These are phyloP conservation scores for Pollenia amentaria DNA, from an alignment of 2,888 invertebrate species.

Conservation along the genomic window DNA sequence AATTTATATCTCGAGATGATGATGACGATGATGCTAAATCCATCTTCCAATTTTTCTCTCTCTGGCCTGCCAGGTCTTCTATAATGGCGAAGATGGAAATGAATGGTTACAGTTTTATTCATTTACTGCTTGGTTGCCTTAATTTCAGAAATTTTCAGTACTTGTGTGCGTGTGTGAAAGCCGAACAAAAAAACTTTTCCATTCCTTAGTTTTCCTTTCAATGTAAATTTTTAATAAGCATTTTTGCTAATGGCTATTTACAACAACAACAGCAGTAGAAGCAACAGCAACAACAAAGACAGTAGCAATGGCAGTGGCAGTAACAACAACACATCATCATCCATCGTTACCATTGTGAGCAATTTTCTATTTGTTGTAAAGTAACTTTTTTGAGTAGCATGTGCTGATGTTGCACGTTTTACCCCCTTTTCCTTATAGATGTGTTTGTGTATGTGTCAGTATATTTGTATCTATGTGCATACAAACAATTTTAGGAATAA, in stretches of 20 bases:
- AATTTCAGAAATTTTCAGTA: constrained; percentile 64
- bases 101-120: constrained; percentile 71
- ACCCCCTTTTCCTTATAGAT: constrained; percentile 18
- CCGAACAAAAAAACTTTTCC: constrained; percentile 55
- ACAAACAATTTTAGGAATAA: constrained; percentile 53
- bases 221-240: constrained; percentile 84
- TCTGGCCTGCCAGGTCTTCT: not conserved
- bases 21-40: constrained; percentile 30
- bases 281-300: constrained; percentile 7
- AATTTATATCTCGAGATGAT: constrained; percentile 24
- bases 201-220: constrained; percentile 78
- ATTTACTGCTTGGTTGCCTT: constrained; percentile 70
- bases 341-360: constrained; percentile 49
- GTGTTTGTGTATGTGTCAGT: constrained; percentile 1
- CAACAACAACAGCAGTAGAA: constrained; percentile 64
- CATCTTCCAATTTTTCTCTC: constrained; percentile 12
- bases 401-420: constrained; percentile 69
- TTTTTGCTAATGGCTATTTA: constrained; percentile 84
- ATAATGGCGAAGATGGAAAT: constrained; percentile 52
- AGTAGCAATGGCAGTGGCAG: constrained; percentile 7
- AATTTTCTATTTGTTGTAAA: constrained; percentile 57
- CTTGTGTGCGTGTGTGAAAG: constrained; percentile 40
- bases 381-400: constrained; percentile 54
- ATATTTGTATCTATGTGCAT: constrained; percentile 15
- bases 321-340: constrained; percentile 57